phyloP scores from a whole-genome alignment of 2,113 vertebrate genomes.

The Electrona antarctica region DNA sequence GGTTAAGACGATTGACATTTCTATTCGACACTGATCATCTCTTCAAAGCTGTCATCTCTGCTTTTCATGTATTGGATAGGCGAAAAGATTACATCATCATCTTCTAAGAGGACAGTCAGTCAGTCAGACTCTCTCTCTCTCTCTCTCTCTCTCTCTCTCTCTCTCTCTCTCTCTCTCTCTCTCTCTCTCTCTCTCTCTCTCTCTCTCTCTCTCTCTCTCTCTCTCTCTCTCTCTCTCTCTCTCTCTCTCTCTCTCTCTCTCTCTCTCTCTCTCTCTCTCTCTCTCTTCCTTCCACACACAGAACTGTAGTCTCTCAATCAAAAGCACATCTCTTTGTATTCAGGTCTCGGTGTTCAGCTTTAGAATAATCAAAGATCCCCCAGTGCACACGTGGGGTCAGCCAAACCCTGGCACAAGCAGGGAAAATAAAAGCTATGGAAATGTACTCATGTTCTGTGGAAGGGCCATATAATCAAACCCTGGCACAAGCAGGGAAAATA shows the following conservation, averaged over 20 bases:
- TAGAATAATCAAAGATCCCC: slow-evolving; percentile 71
- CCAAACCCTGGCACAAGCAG: slow-evolving; percentile 47
- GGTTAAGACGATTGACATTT: slow-evolving; percentile 41
- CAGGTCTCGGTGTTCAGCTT: slow-evolving; percentile 52
- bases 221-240: no score
- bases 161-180: no score
- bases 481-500: slow-evolving; percentile 60
- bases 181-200: no score
- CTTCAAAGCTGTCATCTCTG: slow-evolving; percentile 49
- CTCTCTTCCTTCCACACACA: slow-evolving; percentile 30
- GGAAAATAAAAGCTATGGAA: slow-evolving; percentile 75
- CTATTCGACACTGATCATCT: slow-evolving; percentile 36
- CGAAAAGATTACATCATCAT: slow-evolving; percentile 42
- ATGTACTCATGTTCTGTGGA: slow-evolving; percentile 61
- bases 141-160: no score
- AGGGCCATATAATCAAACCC: slow-evolving; percentile 47
- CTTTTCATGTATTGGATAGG: slow-evolving; percentile 52
- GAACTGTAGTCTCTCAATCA: slow-evolving; percentile 62
- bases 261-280: no score
- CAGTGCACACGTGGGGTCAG: slow-evolving; percentile 63
- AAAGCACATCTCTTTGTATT: slow-evolving; percentile 66
- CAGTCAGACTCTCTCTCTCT: no score
- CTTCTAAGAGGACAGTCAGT: slow-evolving; percentile 60
- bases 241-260: no score
- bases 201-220: no score